A percentile compares a stretch with the other conserved stretches of the same genome.
Conservation (phyloP, 2,113 vertebrate species). For the Colius striatus region DNA sequence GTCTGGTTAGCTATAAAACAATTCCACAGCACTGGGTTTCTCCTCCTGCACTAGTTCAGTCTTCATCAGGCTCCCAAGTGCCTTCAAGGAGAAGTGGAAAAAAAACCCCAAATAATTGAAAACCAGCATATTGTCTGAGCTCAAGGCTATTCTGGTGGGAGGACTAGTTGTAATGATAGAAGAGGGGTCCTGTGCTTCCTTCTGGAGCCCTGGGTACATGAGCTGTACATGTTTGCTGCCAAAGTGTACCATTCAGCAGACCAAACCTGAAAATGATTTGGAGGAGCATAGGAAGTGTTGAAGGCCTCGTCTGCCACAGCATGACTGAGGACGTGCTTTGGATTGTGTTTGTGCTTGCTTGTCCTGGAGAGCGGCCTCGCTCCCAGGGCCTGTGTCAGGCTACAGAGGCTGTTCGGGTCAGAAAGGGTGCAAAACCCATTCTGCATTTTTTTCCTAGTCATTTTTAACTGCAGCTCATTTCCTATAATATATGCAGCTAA, state of each 20-base stretch:
- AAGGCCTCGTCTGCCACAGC: background rate
- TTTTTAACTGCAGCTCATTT: background rate
- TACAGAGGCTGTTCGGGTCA: background rate
- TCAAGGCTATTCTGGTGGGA: background rate
- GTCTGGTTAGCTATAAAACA: background rate
- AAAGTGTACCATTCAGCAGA: too few species aligned
- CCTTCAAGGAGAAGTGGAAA: background rate
- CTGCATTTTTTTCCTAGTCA: background rate
- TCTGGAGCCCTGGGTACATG: background rate
- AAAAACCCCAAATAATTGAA: background rate
- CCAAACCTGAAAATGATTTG: too few species aligned
- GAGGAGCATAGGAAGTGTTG: background rate
- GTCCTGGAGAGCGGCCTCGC: background rate
- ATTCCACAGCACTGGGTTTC: background rate
- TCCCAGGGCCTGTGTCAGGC: background rate
- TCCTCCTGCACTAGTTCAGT: background rate
- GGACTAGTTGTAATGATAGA: background rate
- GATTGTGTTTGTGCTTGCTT: background rate
- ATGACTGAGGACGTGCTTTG: background rate
- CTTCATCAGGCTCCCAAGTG: background rate
- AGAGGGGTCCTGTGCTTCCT: background rate
- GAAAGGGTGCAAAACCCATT: background rate
- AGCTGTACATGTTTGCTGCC: background rate
- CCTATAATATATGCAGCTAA: background rate
- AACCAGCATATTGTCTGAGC: background rate